These are phyloP conservation scores for Acrocephalus kingi DNA, from an alignment of 2,113 vertebrate species.

Conservation along the genomic window DNA sequence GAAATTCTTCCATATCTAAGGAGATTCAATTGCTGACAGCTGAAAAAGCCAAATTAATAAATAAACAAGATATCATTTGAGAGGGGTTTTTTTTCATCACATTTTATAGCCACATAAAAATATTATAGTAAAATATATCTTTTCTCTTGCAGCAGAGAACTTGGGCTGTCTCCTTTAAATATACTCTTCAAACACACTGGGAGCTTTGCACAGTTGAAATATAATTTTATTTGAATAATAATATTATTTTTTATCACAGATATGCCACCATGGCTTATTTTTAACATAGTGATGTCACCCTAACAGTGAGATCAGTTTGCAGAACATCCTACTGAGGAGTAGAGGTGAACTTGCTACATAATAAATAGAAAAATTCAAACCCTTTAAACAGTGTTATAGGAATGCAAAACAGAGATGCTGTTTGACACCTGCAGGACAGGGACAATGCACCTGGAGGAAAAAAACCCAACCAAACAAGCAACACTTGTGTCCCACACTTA, in stretches of 20 bases:
- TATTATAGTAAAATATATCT: slow-evolving; percentile 9
- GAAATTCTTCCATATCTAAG: not conserved
- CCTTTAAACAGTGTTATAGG: not conserved
- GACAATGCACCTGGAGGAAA: not conserved
- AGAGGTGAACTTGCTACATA: slow-evolving; percentile 3
- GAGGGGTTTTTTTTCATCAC: not conserved
- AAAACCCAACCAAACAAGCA: not conserved
- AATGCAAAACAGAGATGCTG: not conserved
- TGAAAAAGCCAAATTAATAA: slow-evolving; percentile 11
- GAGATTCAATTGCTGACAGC: not conserved
- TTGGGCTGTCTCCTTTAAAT: slow-evolving; percentile 12
- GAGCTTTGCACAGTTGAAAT: not conserved
- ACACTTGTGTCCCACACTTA: not conserved
- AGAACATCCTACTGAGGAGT: not conserved
- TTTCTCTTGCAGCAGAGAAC: not conserved
- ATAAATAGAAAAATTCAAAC: slow-evolving; percentile 20
- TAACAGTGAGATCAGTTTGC: slow-evolving; percentile 22
- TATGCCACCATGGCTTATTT: slow-evolving; percentile 15
- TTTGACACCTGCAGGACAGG: not conserved
- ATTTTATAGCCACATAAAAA: slow-evolving; percentile 15
- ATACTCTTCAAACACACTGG: not conserved
- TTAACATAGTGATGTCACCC: slow-evolving; percentile 30
- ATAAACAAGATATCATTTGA: not conserved
- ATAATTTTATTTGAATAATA: slow-evolving; percentile 45
- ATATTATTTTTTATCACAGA: not conserved